Evolutionary conservation across 2,797 vertebrate species (phyloP).

Genomic region (Myotis vivesi): DNA sequence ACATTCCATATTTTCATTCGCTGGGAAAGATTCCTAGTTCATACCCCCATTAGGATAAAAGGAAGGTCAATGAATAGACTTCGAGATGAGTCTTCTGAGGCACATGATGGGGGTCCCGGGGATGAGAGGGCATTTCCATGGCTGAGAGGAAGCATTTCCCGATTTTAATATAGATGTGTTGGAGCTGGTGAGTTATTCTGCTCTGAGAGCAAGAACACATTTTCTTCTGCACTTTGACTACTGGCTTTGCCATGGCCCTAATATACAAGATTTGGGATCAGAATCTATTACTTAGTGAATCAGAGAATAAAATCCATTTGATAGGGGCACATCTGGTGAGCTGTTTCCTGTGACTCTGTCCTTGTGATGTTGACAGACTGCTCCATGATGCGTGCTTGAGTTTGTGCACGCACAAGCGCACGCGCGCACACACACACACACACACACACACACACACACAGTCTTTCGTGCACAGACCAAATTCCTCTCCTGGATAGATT

Average conservation of each 20-base stretch:
- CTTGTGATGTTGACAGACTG: not conserved
- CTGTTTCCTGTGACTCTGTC: not conserved
- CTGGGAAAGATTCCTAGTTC: slow-evolving; percentile 48
- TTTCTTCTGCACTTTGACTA: not conserved
- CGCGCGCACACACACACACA: rapidly evolving
- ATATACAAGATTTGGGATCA: not conserved
- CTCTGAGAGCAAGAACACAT: slow-evolving; percentile 50
- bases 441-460: not conserved
- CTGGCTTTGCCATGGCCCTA: not conserved
- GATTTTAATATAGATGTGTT: slow-evolving; percentile 54
- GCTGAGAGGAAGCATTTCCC: slow-evolving; percentile 39
- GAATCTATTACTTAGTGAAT: not conserved
- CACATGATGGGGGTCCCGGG: not conserved
- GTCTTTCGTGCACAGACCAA: not conserved
- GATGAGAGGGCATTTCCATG: not conserved
- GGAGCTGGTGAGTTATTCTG: not conserved
- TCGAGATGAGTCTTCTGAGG: slow-evolving; percentile 33
- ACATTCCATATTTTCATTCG: slow-evolving; percentile 38
- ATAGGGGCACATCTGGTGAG: not conserved
- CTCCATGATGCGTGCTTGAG: not conserved
- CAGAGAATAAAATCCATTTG: not conserved
- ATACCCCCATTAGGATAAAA: slow-evolving; percentile 1
- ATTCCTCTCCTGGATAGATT: not conserved
- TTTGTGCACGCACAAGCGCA: no score
- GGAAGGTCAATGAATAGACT: slow-evolving; percentile 29